These are phyloP conservation scores for Chloropsis cyanopogon DNA, from an alignment of 2,113 vertebrate species.

Conservation along the genomic window DNA sequence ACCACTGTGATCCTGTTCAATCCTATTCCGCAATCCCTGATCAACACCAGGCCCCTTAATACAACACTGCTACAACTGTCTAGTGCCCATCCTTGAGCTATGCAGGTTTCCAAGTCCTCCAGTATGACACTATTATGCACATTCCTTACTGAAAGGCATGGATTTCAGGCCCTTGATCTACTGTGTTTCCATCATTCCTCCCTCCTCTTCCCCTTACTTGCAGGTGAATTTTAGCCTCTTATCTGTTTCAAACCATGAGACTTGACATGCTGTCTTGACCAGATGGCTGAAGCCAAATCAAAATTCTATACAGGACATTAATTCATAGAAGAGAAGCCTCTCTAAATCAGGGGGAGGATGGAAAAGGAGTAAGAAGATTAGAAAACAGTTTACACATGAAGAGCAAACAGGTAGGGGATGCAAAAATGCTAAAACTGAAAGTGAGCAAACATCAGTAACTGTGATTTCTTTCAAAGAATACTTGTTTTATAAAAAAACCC, in stretches of 20 bases:
- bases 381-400: not conserved
- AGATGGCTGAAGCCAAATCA: not conserved
- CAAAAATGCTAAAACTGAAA: not conserved
- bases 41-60: not conserved
- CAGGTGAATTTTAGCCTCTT: not conserved
- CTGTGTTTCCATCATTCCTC: not conserved
- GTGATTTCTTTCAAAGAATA: not conserved
- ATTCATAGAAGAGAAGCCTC: not conserved
- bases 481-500: not conserved
- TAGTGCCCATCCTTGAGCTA: not conserved
- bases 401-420: not conserved
- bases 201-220: not conserved
- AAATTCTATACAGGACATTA: not conserved
- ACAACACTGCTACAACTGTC: not conserved
- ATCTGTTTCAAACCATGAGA: not conserved
- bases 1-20: not conserved
- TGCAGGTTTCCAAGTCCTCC: not conserved
- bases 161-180: not conserved
- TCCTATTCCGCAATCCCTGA: not conserved
- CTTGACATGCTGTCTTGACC: not conserved
- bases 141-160: not conserved
- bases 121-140: not conserved
- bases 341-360: not conserved
- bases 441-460: not conserved
- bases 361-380: not conserved